A percentile compares a stretch with the other conserved stretches of the same genome.
These are phyloP conservation scores for Latrodectus elegans DNA, from an alignment of 2,888 invertebrate species.

Conservation along the genomic window DNA sequence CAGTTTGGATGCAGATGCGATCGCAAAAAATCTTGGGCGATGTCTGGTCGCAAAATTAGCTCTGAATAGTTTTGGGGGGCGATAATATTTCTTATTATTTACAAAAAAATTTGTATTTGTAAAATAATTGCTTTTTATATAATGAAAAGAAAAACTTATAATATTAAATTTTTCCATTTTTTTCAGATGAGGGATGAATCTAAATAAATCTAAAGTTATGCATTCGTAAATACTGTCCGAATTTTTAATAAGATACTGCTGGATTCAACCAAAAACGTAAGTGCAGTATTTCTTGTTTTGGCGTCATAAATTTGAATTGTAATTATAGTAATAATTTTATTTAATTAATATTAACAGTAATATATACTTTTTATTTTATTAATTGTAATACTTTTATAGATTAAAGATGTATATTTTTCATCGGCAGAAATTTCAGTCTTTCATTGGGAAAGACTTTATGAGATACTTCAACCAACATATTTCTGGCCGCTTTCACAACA, in stretches of 20 bases:
- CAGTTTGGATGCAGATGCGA: not conserved
- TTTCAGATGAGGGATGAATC: not conserved
- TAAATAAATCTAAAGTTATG: not conserved
- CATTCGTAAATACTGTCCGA: not conserved
- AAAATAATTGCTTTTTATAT: too few species aligned
- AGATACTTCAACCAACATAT: slow-evolving; percentile 25
- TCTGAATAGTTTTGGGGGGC: slow-evolving; percentile 19
- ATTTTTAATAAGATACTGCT: not conserved
- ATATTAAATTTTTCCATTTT: too few species aligned
- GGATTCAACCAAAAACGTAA: not conserved
- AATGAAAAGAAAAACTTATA: too few species aligned
- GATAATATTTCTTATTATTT: too few species aligned
- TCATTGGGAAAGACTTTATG: slow-evolving; percentile 12
- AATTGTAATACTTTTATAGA: not conserved
- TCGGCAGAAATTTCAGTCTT: slow-evolving; percentile 5
- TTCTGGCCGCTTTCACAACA: slow-evolving; percentile 34
- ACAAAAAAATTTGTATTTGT: too few species aligned
- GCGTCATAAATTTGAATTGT: not conserved
- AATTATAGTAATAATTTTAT: not conserved
- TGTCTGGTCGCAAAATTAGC: slow-evolving; percentile 6
- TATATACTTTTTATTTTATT: too few species aligned
- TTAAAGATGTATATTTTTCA: slow-evolving; percentile 13
- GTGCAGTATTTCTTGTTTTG: too few species aligned
- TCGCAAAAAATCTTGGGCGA: slow-evolving; percentile 7
- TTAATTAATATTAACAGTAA: not conserved